Conservation (phyloP, 2,113 vertebrate species). For the Atractosteus spatula region DNA sequence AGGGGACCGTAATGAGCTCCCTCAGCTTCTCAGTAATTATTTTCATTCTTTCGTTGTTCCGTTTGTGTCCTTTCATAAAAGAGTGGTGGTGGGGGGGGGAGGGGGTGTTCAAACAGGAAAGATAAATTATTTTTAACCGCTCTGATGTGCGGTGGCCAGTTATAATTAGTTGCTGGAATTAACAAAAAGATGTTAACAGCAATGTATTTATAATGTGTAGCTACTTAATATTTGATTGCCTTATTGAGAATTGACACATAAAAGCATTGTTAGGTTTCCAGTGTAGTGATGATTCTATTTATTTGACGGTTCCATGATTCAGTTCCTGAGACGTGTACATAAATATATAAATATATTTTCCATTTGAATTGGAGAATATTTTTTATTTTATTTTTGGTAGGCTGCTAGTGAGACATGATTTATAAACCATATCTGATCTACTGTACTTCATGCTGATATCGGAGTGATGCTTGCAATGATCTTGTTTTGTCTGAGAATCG, state of each 20-base stretch:
- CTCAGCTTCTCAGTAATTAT: no score
- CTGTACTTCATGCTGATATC: slow-evolving; percentile 51
- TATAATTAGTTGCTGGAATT: slow-evolving; percentile 54
- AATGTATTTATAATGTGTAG: slow-evolving; percentile 61
- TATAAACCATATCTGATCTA: slow-evolving; percentile 48
- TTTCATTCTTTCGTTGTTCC: no score
- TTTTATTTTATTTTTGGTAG: slow-evolving; percentile 55
- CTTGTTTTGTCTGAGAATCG: slow-evolving; percentile 50
- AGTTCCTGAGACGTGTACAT: slow-evolving; percentile 65
- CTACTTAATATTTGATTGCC: slow-evolving; percentile 60
- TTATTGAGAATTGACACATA: slow-evolving; percentile 48
- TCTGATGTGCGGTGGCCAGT: slow-evolving; percentile 60
- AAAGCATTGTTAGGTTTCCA: slow-evolving; percentile 16
- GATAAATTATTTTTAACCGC: slow-evolving; percentile 42
- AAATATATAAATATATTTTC: slow-evolving; percentile 75
- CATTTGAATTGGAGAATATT: slow-evolving; percentile 70
- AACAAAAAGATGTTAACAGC: slow-evolving; percentile 56
- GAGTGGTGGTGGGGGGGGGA: slow-evolving; percentile 6
- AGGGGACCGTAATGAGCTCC: no score
- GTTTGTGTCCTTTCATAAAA: no score
- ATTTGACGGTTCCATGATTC: slow-evolving; percentile 42
- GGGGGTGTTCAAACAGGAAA: slow-evolving; percentile 19
- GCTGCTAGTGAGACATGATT: slow-evolving; percentile 58
- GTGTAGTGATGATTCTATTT: slow-evolving; percentile 51
- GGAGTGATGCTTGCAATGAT: slow-evolving; percentile 43